phyloP scores from a whole-genome alignment of 2,888 invertebrate species.

The Drosophila monieri region DNA sequence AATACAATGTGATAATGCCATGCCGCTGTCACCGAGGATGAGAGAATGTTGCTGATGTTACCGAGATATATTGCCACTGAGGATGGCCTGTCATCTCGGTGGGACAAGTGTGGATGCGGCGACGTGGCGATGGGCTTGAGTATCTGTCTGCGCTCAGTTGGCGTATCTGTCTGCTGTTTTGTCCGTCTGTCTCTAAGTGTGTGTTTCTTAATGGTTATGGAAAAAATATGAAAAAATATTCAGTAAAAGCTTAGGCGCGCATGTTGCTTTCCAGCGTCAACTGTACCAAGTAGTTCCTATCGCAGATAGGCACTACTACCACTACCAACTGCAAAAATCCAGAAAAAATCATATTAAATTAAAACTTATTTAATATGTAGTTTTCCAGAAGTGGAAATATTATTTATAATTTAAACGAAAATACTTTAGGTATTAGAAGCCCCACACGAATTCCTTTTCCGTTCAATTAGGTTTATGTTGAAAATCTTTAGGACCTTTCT shows the following conservation, averaged over 20 bases:
- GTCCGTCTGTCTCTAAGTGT: slow-evolving; percentile 16
- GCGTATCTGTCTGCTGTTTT: slow-evolving; percentile 12
- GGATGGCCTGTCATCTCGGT: slow-evolving; percentile 25
- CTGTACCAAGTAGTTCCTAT: slow-evolving; percentile 58
- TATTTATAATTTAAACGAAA: too few species aligned
- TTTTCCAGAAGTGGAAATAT: too few species aligned
- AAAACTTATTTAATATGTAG: neutral
- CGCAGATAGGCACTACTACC: too few species aligned
- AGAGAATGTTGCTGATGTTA: slow-evolving; percentile 33
- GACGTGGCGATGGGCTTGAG: slow-evolving; percentile 45
- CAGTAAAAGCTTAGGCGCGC: slow-evolving; percentile 63
- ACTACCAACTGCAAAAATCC: neutral
- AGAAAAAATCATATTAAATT: neutral
- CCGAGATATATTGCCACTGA: slow-evolving; percentile 7
- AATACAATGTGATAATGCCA: slow-evolving; percentile 74
- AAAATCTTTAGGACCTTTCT: neutral
- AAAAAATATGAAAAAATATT: slow-evolving; percentile 72
- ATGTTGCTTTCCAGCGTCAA: slow-evolving; percentile 48
- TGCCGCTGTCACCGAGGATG: slow-evolving; percentile 50
- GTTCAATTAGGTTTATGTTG: neutral
- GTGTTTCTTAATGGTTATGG: slow-evolving; percentile 68
- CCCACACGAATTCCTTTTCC: neutral
- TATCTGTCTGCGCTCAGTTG: slow-evolving; percentile 55
- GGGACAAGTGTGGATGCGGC: slow-evolving; percentile 23
- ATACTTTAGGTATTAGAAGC: neutral